A percentile compares a stretch with the other conserved stretches of the same genome.
These are phyloP conservation scores for Ooceraea biroi DNA, from an alignment of 1,140 invertebrate species.

Conservation along the genomic window DNA sequence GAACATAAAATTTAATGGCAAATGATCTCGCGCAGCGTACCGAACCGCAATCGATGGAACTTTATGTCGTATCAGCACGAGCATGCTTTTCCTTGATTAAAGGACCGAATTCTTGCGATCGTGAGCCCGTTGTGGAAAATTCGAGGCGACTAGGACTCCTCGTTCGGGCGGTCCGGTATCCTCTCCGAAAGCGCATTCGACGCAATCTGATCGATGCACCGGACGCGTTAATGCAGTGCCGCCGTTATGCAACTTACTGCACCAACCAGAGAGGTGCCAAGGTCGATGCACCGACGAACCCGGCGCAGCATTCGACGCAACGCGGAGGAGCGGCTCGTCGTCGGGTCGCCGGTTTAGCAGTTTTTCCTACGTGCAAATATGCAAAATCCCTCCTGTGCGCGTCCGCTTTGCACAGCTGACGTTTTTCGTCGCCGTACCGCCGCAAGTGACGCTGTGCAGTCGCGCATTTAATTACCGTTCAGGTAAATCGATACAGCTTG, in stretches of 20 bases:
- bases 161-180: conserved; percentile 1
- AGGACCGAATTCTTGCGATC: too few species aligned
- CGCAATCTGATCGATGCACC: conserved; percentile 60
- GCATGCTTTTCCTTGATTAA: too few species aligned
- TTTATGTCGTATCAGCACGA: too few species aligned
- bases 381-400: neutral
- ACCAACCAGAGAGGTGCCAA: conserved; percentile 57
- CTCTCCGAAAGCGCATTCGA: conserved; percentile 46
- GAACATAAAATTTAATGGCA: conserved; percentile 11
- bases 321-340: conserved; percentile 8
- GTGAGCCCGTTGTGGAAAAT: neutral
- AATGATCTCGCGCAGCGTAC: neutral
- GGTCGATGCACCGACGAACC: conserved; percentile 59
- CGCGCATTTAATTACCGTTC: neutral
- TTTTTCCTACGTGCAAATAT: neutral
- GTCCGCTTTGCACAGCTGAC: neutral
- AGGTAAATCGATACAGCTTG: neutral
- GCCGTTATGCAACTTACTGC: conserved; percentile 62
- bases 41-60: neutral
- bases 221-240: conserved; percentile 42
- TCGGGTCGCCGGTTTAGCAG: neutral
- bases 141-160: neutral
- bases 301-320: conserved; percentile 45
- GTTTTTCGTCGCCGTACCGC: neutral
- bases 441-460: neutral